Conservation (phyloP, 2,113 vertebrate genomes). For the Myiozetetes cayanensis region DNA sequence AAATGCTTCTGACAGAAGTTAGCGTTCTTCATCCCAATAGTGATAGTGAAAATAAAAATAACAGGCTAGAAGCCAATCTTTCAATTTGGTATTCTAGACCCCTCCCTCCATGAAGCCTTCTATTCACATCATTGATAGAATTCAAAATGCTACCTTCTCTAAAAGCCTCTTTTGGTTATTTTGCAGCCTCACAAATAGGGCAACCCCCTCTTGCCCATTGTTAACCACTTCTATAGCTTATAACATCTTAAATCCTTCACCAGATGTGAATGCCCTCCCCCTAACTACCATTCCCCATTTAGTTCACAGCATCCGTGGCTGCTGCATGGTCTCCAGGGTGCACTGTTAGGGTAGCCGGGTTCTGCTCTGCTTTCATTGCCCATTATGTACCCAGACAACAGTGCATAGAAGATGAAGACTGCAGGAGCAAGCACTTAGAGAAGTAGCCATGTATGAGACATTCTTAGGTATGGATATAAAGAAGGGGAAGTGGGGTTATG, state of each 20-base stretch:
- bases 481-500: neutral
- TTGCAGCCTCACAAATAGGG: neutral
- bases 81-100: neutral
- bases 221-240: neutral
- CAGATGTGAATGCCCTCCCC: neutral
- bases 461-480: neutral
- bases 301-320: neutral
- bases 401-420: neutral
- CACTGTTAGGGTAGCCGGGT: accelerated
- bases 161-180: neutral
- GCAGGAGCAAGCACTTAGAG: neutral
- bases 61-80: neutral
- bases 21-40: neutral
- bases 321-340: neutral
- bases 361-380: neutral
- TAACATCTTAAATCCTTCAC: neutral
- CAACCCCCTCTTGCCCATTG: neutral
- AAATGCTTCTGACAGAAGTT: neutral
- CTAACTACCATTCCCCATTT: neutral
- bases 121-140: neutral
- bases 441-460: neutral
- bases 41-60: neutral
- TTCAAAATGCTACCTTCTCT: neutral
- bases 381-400: neutral
- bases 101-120: neutral